A percentile compares a stretch with the other conserved stretches of the same genome.
phyloP scores from a whole-genome alignment of 2,113 vertebrate species.

The Pelusios castaneus region DNA sequence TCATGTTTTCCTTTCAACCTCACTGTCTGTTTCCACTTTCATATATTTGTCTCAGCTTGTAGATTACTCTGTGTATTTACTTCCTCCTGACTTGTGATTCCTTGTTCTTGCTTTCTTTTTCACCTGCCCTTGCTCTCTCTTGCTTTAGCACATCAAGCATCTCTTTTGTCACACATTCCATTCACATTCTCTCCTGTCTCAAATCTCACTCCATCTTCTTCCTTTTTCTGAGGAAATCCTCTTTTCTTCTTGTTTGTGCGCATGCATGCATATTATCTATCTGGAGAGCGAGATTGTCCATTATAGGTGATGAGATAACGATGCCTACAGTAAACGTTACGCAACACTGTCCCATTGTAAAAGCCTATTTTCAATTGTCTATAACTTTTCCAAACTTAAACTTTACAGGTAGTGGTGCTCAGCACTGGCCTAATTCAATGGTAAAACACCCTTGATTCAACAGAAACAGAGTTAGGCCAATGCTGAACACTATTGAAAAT shows the following conservation, averaged over 20 bases:
- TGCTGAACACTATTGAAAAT: neutral
- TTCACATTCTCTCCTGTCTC: neutral
- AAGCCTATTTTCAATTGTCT: neutral
- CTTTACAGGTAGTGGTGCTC: neutral
- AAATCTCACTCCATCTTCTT: neutral
- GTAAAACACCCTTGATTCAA: fast-evolving
- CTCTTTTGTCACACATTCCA: neutral
- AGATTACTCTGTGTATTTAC: neutral
- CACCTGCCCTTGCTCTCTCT: neutral
- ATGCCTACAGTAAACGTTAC: neutral
- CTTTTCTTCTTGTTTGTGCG: neutral
- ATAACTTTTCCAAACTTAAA: neutral
- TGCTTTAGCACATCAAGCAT: neutral
- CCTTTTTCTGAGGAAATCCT: neutral
- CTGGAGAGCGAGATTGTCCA: neutral
- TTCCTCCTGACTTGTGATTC: slow-evolving; percentile 3
- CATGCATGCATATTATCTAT: fast-evolving
- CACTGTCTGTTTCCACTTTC: neutral
- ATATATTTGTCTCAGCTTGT: neutral
- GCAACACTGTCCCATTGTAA: neutral
- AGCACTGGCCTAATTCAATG: fast-evolving
- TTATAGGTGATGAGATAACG: neutral
- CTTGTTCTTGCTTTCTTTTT: neutral
- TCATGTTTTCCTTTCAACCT: slow-evolving; percentile 9
- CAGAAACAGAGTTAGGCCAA: neutral